Conservation (phyloP, 2,113 vertebrate genomes). For the Sphaerodactylus townsendi region DNA sequence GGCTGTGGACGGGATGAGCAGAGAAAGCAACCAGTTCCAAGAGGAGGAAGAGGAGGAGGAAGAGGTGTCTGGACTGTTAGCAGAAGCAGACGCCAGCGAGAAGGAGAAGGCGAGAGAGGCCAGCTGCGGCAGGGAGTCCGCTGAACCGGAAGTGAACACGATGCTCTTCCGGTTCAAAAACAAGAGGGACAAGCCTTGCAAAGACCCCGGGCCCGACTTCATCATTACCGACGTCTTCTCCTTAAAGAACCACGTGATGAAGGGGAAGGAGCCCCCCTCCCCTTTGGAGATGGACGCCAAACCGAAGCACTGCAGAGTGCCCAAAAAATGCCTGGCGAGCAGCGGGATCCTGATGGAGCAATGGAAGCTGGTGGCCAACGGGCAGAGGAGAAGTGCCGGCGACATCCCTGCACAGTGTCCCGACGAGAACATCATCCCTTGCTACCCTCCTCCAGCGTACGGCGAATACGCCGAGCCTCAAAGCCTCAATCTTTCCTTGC, state of each 20-base stretch:
- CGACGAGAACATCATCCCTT: conserved; percentile 78
- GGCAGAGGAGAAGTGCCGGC: conserved; percentile 67
- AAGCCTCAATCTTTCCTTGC: conserved; percentile 87
- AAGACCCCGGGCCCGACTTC: conserved; percentile 78
- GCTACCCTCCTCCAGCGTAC: conserved; percentile 84
- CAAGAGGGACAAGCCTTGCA: conserved; percentile 72
- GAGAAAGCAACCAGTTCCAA: conserved; percentile 61
- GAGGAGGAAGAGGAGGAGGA: conserved; percentile 73
- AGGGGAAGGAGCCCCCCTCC: conserved; percentile 60
- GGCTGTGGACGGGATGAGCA: conserved; percentile 51
- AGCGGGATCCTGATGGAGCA: conserved; percentile 81
- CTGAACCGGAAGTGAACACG: conserved; percentile 48
- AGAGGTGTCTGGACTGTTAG: conserved; percentile 45
- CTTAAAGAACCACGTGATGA: conserved; percentile 77
- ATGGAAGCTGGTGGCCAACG: conserved; percentile 82
- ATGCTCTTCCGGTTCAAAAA: conserved; percentile 55
- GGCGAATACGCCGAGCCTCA: conserved; percentile 85
- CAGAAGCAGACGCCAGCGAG: conserved; percentile 54
- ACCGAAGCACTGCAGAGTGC: conserved; percentile 80
- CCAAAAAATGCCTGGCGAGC: conserved; percentile 77
- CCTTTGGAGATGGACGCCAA: conserved; percentile 78
- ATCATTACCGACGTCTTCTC: conserved; percentile 84
- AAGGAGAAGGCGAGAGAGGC: conserved; percentile 42
- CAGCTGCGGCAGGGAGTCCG: conserved; percentile 3
- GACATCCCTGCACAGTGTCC: conserved; percentile 67